phyloP scores from a whole-genome alignment of 2,888 invertebrate genomes.

The Sinhomidia bicolor region DNA sequence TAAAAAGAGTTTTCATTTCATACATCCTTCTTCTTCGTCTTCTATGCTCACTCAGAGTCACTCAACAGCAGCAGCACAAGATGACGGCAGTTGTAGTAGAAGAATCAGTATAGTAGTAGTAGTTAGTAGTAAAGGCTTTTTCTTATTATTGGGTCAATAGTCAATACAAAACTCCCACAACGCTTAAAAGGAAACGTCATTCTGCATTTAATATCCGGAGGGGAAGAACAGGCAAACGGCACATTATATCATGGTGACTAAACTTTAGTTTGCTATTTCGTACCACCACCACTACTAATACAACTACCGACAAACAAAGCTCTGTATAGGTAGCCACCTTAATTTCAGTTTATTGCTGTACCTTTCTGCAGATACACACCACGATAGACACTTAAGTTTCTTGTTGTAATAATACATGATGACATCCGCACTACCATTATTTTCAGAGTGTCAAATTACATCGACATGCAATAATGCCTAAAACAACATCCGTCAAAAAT shows the following conservation, averaged over 20 bases:
- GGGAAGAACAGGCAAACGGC: slow-evolving; percentile 26
- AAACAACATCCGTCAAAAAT: slow-evolving; percentile 34
- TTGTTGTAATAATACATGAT: slow-evolving; percentile 22
- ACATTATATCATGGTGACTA: neutral
- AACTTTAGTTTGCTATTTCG: neutral
- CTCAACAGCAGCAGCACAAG: neutral
- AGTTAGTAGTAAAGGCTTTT: neutral
- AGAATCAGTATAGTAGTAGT: too few species aligned
- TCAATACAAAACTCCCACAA: slow-evolving; percentile 23
- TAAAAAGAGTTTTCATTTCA: slow-evolving; percentile 1
- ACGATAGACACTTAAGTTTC: neutral
- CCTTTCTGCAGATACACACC: neutral
- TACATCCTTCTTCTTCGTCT: neutral
- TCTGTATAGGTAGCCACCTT: too few species aligned
- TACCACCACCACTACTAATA: neutral
- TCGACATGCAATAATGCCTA: slow-evolving; percentile 19
- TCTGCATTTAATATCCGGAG: slow-evolving; percentile 69
- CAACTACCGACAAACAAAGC: neutral
- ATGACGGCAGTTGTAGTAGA: neutral
- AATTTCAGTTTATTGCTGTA: neutral
- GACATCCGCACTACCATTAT: slow-evolving; percentile 21
- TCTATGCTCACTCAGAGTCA: neutral
- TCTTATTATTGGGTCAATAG: slow-evolving; percentile 32
- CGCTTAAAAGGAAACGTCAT: slow-evolving; percentile 48
- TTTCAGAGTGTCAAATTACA: slow-evolving; percentile 42